These are phyloP conservation scores for Melangyna quadrimaculata DNA, from an alignment of 2,888 invertebrate species.

Conservation along the genomic window DNA sequence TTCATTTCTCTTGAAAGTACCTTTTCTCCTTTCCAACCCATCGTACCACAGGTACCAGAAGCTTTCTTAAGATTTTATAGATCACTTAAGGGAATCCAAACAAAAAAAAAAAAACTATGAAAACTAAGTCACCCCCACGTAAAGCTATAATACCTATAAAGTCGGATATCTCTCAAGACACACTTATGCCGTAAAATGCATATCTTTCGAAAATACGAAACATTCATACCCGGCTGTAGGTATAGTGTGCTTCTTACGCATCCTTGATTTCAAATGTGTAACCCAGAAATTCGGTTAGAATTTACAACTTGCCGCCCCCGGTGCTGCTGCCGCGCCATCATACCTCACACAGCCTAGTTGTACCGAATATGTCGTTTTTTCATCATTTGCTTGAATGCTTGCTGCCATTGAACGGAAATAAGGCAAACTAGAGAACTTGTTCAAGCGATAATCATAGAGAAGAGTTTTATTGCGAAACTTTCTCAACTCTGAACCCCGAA, in stretches of 20 bases:
- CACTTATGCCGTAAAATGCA: slow-evolving; percentile 28
- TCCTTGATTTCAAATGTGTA: slow-evolving; percentile 63
- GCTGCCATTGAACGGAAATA: slow-evolving; percentile 46
- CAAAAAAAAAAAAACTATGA: slow-evolving; percentile 59
- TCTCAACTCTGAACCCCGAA: slow-evolving; percentile 31
- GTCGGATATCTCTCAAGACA: slow-evolving; percentile 32
- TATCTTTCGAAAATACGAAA: slow-evolving; percentile 32
- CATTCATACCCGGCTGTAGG: background rate
- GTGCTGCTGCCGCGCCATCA: background rate
- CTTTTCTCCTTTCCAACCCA: slow-evolving; percentile 16
- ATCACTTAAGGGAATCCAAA: slow-evolving; percentile 52
- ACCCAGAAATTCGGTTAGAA: slow-evolving; percentile 65
- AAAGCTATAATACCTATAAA: slow-evolving; percentile 11
- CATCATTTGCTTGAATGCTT: slow-evolving; percentile 52
- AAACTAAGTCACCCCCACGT: slow-evolving; percentile 43
- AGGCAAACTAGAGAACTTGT: slow-evolving; percentile 59
- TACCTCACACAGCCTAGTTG: slow-evolving; percentile 17
- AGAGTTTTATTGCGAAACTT: slow-evolving; percentile 69
- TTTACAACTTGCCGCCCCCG: slow-evolving; percentile 41
- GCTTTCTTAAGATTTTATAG: slow-evolving; percentile 37
- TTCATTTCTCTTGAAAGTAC: background rate
- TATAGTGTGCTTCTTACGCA: slow-evolving; percentile 61
- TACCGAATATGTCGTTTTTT: background rate
- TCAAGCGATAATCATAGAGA: slow-evolving; percentile 68
- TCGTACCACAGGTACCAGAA: background rate